Base-by-base conservation (phyloP, 2,113 vertebrate genomes). In the Cyphomyrus discorhynchus region DNA sequence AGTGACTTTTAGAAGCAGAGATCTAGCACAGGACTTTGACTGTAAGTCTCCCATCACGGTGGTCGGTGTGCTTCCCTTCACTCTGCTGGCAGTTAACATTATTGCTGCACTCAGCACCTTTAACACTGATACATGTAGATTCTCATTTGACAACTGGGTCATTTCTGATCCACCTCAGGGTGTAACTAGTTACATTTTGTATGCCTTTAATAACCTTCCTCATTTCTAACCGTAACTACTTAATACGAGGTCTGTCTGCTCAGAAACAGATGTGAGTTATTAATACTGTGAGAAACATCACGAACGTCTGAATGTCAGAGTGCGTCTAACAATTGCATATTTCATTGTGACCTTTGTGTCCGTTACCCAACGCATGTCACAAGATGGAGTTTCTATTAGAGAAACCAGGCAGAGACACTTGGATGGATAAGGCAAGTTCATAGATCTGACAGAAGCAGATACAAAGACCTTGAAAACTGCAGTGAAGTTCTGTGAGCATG, bases 361-460 rank as follows among this genome's bases (percentile, higher is more conserved):
- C 74, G 0, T 10, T 84, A 21, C 39, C 45, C 45, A 46, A 19
- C 45, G 15, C 19, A 42, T 46, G 42, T 84, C 21, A 47, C 19
- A 24, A 21, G 82, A 84, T 84, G 39, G 21, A 84, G 77, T 82
- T 82, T 45, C 31, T 82, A 45, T 82, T 45, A 8, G 1, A 82
- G 77, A 82, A 84, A 45, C 82, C 39, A n/a, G 82, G 82, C 74
- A 80, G 74, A 39, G 74, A 80, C 74, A 80, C 74, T 80, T 80
- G 42, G 74, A 39, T 42, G 74, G 74, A 42, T 80, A 80, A 80
- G 74, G 74, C 35, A 80, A 80, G 35, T 42, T 42, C 31, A 70
- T 17, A 80, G 35, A 80, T 80, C 17, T 15, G 35, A 17, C 74
- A 17, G 31, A 80, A 39, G 74, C 62, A 31, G 27, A 13, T 31